These are phyloP conservation scores for Spatulosminthurus flaviceps DNA, from an alignment of 2,888 invertebrate species.

Conservation along the genomic window DNA sequence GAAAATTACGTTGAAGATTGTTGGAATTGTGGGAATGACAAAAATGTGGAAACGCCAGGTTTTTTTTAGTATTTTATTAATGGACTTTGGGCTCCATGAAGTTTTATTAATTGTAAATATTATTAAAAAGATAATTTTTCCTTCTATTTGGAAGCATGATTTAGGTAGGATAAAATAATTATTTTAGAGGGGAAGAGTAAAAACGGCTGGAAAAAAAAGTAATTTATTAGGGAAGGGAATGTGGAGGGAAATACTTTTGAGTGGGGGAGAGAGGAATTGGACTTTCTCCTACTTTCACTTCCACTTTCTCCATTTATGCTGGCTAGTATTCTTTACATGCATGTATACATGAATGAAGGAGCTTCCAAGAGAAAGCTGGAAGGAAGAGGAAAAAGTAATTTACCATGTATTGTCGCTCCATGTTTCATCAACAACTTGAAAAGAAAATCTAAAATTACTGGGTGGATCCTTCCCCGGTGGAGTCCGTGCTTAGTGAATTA, in stretches of 20 bases:
- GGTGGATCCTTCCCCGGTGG: conserved; percentile 12
- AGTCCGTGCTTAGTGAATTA: background rate
- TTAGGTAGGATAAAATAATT: background rate
- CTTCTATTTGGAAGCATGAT: background rate
- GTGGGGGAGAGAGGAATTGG: no score
- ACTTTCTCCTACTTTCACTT: no score
- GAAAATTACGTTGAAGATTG: no score
- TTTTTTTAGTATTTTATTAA: conserved; percentile 8
- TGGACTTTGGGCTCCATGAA: background rate
- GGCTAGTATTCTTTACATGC: no score
- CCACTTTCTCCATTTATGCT: no score
- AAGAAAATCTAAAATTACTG: conserved; percentile 8
- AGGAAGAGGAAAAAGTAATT: conserved; percentile 4
- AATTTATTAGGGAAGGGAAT: background rate
- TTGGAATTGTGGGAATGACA: background rate
- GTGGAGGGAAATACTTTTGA: no score
- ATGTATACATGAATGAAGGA: no score
- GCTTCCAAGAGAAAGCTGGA: background rate
- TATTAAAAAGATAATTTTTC: background rate
- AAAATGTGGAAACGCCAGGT: no score
- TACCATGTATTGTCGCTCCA: background rate
- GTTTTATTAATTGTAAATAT: background rate
- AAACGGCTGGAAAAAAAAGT: background rate
- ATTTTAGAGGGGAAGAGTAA: background rate
- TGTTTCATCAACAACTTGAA: conserved; percentile 4